Base-by-base conservation (phyloP, 2,888 invertebrate species). In the Cepaea hortensis region DNA sequence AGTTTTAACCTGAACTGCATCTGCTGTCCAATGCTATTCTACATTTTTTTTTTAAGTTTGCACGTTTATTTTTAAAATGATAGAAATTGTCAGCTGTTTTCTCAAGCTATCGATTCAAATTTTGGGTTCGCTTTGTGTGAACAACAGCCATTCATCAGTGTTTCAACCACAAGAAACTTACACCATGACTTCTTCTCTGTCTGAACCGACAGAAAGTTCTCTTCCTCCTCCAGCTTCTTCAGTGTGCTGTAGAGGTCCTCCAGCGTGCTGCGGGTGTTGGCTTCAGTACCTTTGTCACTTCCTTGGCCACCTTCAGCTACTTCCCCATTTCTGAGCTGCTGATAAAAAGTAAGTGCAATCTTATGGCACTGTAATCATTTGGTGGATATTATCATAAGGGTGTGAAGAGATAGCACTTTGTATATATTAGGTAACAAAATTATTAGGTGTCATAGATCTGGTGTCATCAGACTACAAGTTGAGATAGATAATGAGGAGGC, bases 181-280 rank as follows among this genome's bases (percentile, higher is more conserved):
- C 94, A 91, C 93, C 93, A 93, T 23, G 90, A 89, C 81, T 91
- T 93, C 86, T 90, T 91, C 77, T 91, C 91, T 20, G 91, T 88
- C 73, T 90, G 90, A 65, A 90, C 90, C 18, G 91, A 89, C 11
- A 90, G 90, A 55, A 94, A 90, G 79, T 91, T 91, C 81, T 94
- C 94, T n/a, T 94, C 94, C 82, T 92, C 93, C 86, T 94, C 94
- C 80, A 94, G 90, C 85, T 93, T 93, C 86, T 93, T 93, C 85
- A 94, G 90, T 3, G 94, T 94, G 85, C 93, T 93, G 90, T 94
- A 91, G 65, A 94, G 89, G 87, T 94, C 94, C 88, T 93, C 93
- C 6, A 94, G 89, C 18, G 93, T 93, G 7, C 93, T 91, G 82
- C 91, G 91, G 23, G 90, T 90, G 15, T 89, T 88, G 20, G 90